Base-by-base conservation (phyloP, 2,113 vertebrate genomes). In the Podocnemis expansa region DNA sequence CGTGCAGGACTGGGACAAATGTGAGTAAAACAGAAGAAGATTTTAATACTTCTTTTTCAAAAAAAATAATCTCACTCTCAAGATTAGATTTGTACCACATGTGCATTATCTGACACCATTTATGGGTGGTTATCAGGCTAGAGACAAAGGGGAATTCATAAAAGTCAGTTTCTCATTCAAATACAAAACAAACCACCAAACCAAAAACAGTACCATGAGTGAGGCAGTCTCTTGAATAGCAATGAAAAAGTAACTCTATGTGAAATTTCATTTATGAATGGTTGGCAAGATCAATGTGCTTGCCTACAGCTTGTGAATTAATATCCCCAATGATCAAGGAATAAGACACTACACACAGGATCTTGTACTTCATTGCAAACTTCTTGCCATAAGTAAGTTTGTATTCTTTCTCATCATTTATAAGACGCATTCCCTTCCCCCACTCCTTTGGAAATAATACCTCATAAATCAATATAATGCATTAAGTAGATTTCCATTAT, bases 241-340 rank as follows among this genome's bases (percentile, higher is more conserved):
- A 97, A 88, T 89, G 88, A 95, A 54, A 0, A 94, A 95, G 83
- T 90, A 96, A 84, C 75, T 97, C 8, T 91, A 96, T 87, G 89
- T 91, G 90, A 91, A 94, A 96, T 97, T 97, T 97, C 91, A 93
- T 95, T 98, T 97, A 96, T 96, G 76, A 58, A 80, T 94, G 83
- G 87, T 91, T 96, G 86, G 60, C 92, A 97, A 98, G 94, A 97
- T 97, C 97, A 97, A 94, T 97, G 93, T 88, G 89, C 80, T 97
- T 96, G 89, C 89, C 92, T 96, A 78, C n/a, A 94, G 17, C 85
- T 93, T 22, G 73, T 93, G 96, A 96, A 97, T 98, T 96, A 97
- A 96, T 97, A 95, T 94, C 60, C 27, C 60, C 83, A 87, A 80
- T 86, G 92, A 84, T 79, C 87, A 78, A 91, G 84, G 49, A 97